These are phyloP conservation scores for Amblyjoppa fuscipennis DNA, from an alignment of 2,888 invertebrate species.

Conservation along the genomic window DNA sequence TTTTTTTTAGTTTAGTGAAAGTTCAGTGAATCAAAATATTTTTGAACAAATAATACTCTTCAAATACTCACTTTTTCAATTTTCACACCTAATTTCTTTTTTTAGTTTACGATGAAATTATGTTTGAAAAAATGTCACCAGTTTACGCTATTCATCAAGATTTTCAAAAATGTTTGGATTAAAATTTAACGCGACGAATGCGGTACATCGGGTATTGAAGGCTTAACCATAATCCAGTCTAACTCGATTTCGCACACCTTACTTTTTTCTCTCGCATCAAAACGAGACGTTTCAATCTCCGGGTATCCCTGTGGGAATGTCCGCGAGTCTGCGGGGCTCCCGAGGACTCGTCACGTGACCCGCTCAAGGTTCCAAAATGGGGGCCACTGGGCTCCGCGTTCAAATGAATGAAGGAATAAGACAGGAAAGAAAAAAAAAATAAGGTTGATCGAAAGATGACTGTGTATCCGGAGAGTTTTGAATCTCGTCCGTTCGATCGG, in stretches of 20 bases:
- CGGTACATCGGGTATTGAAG: background rate
- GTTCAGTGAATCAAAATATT: no score
- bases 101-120: background rate
- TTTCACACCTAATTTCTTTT: background rate
- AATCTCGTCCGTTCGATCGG: constrained; percentile 41
- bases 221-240: constrained; percentile 37
- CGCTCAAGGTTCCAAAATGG: constrained; percentile 41
- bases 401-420: constrained; percentile 14
- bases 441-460: constrained; percentile 21
- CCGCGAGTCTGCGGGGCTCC: constrained; percentile 63
- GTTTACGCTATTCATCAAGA: no score
- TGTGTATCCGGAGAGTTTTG: constrained; percentile 27
- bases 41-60: no score
- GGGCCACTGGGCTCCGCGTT: background rate
- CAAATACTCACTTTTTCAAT: background rate
- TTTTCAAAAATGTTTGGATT: no score
- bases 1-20: no score
- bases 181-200: no score
- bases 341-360: constrained; percentile 46
- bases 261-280: constrained; percentile 55
- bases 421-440: constrained; percentile 35
- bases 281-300: constrained; percentile 77
- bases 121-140: background rate
- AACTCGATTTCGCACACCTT: constrained; percentile 32
- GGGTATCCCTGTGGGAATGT: constrained; percentile 79